Evolutionary conservation across 2,113 vertebrate species (phyloP).

Genomic region (Hemichromis elongatus): DNA sequence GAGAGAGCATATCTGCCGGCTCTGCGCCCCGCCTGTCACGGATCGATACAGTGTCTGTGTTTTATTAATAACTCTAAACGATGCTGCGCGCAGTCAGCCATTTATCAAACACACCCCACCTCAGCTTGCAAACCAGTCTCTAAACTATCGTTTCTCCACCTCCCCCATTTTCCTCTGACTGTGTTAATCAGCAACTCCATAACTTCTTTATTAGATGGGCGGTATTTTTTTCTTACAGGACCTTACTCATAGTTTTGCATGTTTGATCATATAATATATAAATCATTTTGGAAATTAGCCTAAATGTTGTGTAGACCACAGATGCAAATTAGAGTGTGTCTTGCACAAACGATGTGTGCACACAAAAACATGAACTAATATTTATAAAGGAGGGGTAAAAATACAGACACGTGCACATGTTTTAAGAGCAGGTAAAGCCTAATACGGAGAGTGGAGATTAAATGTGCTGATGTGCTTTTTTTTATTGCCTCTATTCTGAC

Average conservation of each 20-base stretch:
- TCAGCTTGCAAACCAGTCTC: constrained; percentile 17
- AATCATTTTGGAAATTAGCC: background rate
- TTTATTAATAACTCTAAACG: constrained; percentile 71
- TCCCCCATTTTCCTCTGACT: background rate
- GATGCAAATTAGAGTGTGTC: background rate
- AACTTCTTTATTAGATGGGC: constrained; percentile 2
- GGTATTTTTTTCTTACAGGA: background rate
- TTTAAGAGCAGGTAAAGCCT: background rate
- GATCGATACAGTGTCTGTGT: constrained; percentile 63
- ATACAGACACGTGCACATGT: background rate
- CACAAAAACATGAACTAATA: background rate
- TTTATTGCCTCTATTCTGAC: background rate
- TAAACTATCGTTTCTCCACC: constrained; percentile 10
- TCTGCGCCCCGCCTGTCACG: constrained; percentile 20
- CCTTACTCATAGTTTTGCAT: background rate
- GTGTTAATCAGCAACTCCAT: constrained; percentile 21
- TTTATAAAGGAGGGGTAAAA: background rate
- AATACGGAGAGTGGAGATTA: background rate
- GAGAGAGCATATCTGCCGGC: constrained; percentile 41
- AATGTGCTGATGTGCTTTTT: background rate
- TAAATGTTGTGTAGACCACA: background rate
- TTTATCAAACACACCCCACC: constrained; percentile 49
- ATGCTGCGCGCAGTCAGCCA: constrained; percentile 41
- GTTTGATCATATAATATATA: background rate
- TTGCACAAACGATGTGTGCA: background rate